phyloP scores from a whole-genome alignment of 2,888 invertebrate species.

The Protonemura montana region DNA sequence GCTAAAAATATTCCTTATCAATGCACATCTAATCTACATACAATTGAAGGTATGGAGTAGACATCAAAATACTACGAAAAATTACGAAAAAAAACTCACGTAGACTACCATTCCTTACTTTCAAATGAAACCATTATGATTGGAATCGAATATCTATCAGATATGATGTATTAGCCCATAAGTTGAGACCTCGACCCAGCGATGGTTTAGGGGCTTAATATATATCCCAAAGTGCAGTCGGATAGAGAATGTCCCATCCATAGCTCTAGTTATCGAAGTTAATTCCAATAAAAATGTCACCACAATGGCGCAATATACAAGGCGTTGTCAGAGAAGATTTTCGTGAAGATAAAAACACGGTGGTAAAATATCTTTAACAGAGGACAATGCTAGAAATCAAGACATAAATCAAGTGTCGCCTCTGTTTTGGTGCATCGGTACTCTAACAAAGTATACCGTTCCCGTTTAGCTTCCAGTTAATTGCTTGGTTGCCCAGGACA shows the following conservation, averaged over 20 bases:
- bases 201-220: neutral
- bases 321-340: neutral
- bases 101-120: neutral
- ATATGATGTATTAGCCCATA: neutral
- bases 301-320: neutral
- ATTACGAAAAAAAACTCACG: neutral
- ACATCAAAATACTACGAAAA: too few relatives aligned
- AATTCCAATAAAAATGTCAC: neutral
- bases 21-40: too few relatives aligned
- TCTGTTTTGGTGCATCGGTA: neutral
- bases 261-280: neutral
- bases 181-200: neutral
- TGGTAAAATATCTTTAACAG: neutral
- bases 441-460: neutral
- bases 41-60: too few relatives aligned
- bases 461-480: neutral
- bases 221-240: neutral
- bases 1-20: too few relatives aligned
- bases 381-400: too few relatives aligned
- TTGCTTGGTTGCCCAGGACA: neutral
- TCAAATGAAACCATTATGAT: constrained; percentile 7
- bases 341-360: neutral
- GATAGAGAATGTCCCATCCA: neutral
- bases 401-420: neutral
- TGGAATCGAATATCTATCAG: constrained; percentile 16